Percentiles rank a stretch among this genome's conserved stretches.
Conservation (phyloP, 2,113 vertebrate genomes). For the Dasyornis broadbenti region DNA sequence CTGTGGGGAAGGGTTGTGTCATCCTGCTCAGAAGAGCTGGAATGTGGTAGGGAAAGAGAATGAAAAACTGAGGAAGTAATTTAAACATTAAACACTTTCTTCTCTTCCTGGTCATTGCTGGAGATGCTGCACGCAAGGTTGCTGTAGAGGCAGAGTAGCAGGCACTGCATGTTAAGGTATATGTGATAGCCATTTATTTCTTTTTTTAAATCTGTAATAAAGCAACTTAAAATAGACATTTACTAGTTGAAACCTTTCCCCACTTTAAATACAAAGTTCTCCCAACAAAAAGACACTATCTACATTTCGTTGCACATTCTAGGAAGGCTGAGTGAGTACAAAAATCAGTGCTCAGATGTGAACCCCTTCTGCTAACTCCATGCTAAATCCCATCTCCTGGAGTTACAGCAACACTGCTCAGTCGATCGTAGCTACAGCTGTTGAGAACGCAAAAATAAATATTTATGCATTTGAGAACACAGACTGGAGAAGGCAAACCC, state of each 20-base stretch:
- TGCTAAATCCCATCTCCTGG: background rate
- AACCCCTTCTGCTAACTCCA: background rate
- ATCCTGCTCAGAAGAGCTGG: conserved; percentile 63
- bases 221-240: conserved; percentile 12
- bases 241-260: background rate
- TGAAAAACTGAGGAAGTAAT: conserved; percentile 10
- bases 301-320: background rate
- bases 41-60: conserved; percentile 36
- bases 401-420: fast-evolving
- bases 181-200: background rate
- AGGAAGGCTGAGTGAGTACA: conserved; percentile 11
- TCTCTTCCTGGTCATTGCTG: background rate
- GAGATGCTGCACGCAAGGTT: background rate
- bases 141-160: background rate
- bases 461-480: fast-evolving
- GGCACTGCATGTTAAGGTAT: background rate
- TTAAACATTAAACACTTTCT: conserved; percentile 46
- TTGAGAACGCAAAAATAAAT: fast-evolving
- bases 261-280: background rate
- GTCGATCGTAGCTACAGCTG: fast-evolving
- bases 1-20: conserved; percentile 15
- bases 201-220: background rate
- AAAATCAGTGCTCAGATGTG: background rate
- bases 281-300: background rate
- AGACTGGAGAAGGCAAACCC: fast-evolving